Evolutionary conservation across 2,797 vertebrate genomes (phyloP).

Genomic region (Huso huso): DNA sequence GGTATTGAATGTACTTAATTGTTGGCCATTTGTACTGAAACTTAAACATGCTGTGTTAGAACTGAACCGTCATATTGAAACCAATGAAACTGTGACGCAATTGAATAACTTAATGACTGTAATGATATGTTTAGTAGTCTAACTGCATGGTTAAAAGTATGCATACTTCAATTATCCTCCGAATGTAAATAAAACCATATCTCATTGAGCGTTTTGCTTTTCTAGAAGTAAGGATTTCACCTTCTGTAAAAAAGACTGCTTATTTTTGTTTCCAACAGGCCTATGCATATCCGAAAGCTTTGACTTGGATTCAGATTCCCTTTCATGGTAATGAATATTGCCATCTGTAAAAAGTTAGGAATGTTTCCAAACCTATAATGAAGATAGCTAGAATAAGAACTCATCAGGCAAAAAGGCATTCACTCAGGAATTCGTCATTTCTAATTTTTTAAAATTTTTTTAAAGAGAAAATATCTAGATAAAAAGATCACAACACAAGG

Average conservation of each 20-base stretch:
- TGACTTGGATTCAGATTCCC: constrained; percentile 29
- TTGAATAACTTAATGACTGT: too few species aligned
- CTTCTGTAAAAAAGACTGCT: constrained; percentile 70
- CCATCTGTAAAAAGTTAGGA: constrained; percentile 59
- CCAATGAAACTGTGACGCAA: too few species aligned
- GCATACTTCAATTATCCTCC: too few species aligned
- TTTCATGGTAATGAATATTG: constrained; percentile 40
- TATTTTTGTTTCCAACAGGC: constrained; percentile 53
- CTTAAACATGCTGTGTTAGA: too few species aligned
- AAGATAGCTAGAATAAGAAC: background rate
- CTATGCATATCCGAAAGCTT: constrained; percentile 54
- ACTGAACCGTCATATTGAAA: too few species aligned
- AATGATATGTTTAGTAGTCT: too few species aligned
- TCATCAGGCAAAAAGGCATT: background rate
- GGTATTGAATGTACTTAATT: too few species aligned
- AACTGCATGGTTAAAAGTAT: too few species aligned
- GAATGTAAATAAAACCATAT: constrained; percentile 39
- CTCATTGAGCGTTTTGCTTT: constrained; percentile 64
- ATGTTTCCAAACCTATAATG: constrained; percentile 66
- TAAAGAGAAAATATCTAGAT: too few species aligned
- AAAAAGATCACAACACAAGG: too few species aligned
- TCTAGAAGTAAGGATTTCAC: constrained; percentile 38
- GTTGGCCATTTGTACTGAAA: too few species aligned
- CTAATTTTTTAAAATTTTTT: background rate
- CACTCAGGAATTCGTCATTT: background rate